Evolutionary conservation across 2,888 invertebrate species (phyloP), one percentile per base, ranked within the genome.

Genomic region (Hydraecia micacea): DNA sequence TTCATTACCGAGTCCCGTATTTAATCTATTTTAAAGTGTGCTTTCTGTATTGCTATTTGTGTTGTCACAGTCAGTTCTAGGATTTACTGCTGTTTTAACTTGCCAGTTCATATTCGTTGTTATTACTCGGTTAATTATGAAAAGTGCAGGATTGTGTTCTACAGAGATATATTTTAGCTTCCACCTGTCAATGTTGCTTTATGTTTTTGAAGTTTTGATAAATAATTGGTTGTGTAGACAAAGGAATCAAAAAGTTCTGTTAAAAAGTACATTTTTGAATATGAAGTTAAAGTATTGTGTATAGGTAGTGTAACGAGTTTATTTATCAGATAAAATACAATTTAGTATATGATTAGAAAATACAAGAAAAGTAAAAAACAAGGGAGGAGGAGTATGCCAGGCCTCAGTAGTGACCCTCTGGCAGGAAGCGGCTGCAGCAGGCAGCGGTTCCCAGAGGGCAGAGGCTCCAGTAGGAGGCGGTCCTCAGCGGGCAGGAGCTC

Each of bases 91-190:
- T 68, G 84, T 75, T 83, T 70, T 71, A 83, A 81, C 49, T 86
- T 79, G 66, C 70, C 66, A 79, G 84, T 79, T 76, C 75, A 86
- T 83, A 78, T 75, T 71, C 71, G 39, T 83, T 83, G 79, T 75
- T 75, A 78, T 83, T 78, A 75, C 79, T 78, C 39, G 58, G 83
- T 83, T 84, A 86, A 84, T 78, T 84, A 84, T 79, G 46, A 83
- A 73, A 78, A 83, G 73, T 83, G 75, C 73, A 65, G 60, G 60
- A 74, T 75, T 73, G 52, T 79, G 67, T 79, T 65, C 55, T 5
- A 52, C 42, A 18, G 13, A 39, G 32, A 60, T 42, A 75, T 55
- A 67, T 81, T 71, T 73, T 75, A 6, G 39, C 36, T 67, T 32
- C 15, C 32, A n/a, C 2, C 2, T n/a, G 46, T 62, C 71, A 49